Conservation (phyloP, 2,797 vertebrate genomes). For the Brachymystax lenok region DNA sequence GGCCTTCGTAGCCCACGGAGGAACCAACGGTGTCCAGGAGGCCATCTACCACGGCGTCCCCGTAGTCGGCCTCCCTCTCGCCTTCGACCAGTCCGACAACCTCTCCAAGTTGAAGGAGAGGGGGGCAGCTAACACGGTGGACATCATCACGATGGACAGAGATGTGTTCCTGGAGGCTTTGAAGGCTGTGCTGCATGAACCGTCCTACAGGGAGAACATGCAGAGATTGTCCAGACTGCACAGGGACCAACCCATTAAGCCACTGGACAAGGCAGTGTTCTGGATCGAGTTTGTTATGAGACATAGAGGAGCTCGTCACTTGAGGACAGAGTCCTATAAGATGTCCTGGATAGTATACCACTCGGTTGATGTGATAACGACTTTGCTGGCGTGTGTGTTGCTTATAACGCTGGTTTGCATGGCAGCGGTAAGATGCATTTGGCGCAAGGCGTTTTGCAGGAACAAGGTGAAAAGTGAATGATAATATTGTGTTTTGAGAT, state of each 20-base stretch:
- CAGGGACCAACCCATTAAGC: conserved; percentile 39
- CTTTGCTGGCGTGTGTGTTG: neutral
- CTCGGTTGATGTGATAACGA: conserved; percentile 35
- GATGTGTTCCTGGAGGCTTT: conserved; percentile 28
- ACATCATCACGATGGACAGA: conserved; percentile 34
- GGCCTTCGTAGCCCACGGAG: conserved; percentile 54
- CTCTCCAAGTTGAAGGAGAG: conserved; percentile 33
- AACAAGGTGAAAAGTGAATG: conserved; percentile 30
- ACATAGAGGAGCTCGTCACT: conserved; percentile 17
- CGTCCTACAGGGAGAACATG: conserved; percentile 48
- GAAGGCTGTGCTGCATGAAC: conserved; percentile 33
- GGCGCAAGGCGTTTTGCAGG: conserved; percentile 10
- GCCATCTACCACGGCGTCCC: conserved; percentile 52
- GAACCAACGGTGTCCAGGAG: conserved; percentile 53
- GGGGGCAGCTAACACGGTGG: conserved; percentile 35
- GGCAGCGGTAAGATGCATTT: conserved; percentile 3
- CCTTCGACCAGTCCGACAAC: conserved; percentile 49
- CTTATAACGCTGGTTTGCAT: neutral
- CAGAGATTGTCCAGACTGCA: conserved; percentile 41
- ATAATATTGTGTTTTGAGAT: neutral
- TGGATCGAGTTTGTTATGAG: conserved; percentile 34
- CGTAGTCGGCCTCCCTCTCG: conserved; percentile 39
- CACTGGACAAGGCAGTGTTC: conserved; percentile 36
- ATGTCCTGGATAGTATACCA: conserved; percentile 42
- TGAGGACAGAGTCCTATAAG: conserved; percentile 30